Evolutionary conservation across 2,888 invertebrate genomes (phyloP).

Genomic region (Philereme transversata): DNA sequence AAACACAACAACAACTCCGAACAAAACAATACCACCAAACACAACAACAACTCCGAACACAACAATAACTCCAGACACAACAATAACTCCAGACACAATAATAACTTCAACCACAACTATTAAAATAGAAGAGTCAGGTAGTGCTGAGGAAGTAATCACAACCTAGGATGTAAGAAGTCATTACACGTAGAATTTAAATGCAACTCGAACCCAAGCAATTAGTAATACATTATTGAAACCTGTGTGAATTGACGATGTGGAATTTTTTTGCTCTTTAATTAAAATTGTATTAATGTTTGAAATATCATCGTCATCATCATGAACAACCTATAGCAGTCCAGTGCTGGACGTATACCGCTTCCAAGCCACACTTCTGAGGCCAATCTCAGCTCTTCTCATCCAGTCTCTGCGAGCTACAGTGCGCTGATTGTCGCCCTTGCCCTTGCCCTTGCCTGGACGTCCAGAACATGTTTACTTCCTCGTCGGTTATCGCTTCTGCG

Average conservation of each 20-base stretch:
- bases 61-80: neutral
- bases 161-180: constrained; percentile 1
- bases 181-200: neutral
- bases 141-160: constrained; percentile 15
- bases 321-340: neutral
- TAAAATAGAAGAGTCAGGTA: neutral
- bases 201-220: too few relatives aligned
- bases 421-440: too few relatives aligned
- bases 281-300: too few relatives aligned
- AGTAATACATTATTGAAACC: too few relatives aligned
- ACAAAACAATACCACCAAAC: neutral
- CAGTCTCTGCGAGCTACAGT: too few relatives aligned
- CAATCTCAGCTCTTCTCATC: neutral
- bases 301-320: neutral
- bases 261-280: too few relatives aligned
- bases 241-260: too few relatives aligned
- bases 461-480: too few relatives aligned
- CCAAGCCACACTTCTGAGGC: neutral
- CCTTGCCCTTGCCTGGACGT: too few relatives aligned
- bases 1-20: too few relatives aligned
- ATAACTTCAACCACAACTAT: neutral
- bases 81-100: neutral
- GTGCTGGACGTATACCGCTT: too few relatives aligned
- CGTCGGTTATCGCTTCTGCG: too few relatives aligned
- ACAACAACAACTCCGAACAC: neutral